phyloP scores from a whole-genome alignment of 2,797 vertebrate genomes.

The Myoxocephalus aenaeus region DNA sequence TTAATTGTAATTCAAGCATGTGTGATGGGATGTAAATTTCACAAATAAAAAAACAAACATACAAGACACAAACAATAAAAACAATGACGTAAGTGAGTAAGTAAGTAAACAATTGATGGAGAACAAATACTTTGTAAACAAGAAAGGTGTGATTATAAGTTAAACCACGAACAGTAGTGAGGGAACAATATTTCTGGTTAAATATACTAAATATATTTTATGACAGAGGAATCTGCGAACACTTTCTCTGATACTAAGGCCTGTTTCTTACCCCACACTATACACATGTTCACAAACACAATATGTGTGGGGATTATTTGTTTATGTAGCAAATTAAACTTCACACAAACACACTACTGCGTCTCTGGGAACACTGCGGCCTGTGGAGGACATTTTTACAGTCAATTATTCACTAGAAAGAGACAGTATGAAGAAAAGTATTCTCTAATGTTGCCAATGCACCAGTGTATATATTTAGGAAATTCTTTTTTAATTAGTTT shows the following conservation, averaged over 20 bases:
- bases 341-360: not conserved
- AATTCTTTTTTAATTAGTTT: not conserved
- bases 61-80: not conserved
- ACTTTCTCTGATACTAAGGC: not conserved
- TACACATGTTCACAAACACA: not conserved
- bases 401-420: not conserved
- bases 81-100: not conserved
- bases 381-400: not conserved
- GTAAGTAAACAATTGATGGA: not conserved
- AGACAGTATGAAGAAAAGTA: not conserved
- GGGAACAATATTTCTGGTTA: not conserved
- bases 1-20: not conserved
- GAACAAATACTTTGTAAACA: not conserved
- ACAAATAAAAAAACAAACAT: not conserved
- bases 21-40: not conserved
- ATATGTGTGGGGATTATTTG: not conserved
- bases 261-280: not conserved
- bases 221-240: not conserved
- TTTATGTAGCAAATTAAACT: slow-evolving; percentile 8
- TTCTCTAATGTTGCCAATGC: too few species aligned
- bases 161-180: not conserved
- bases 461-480: not conserved
- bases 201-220: not conserved
- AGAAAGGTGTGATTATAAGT: not conserved
- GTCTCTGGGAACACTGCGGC: not conserved